Evolutionary conservation across 2,113 vertebrate genomes (phyloP), one percentile per base, ranked within the genome.

Genomic region (Alosa alosa): DNA sequence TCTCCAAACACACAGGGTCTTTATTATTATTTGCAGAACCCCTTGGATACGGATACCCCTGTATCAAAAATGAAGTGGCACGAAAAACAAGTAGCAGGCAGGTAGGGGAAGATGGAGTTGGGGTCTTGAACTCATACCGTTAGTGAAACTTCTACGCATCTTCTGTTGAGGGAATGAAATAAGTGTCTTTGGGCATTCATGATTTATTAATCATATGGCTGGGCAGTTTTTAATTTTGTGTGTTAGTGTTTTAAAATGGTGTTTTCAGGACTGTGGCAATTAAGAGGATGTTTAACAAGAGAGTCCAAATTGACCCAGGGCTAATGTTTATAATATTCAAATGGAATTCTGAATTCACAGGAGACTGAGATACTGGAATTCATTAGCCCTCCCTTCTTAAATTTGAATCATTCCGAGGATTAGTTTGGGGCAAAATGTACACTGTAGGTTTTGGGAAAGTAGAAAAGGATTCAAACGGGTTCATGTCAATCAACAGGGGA

Each of bases 301-400:
- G 78, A 89, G 87, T 88, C 89, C 84, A 90, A 89, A 91, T 92
- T 84, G 89, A 93, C 93, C 92, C 92, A 92, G 87, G 92, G 93
- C 91, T 93, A 93, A 93, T 93, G 92, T 94, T 94, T 93, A 90
- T 91, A 93, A 94, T 93, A 93, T 94, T 94, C 89, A 94, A 93
- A 94, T 91, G 84, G 82, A 52, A 45, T 84, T 88, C 87, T 83
- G 87, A 82, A 91, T 25, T 60, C 57, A n/a, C 64, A 31, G 10
- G 91, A 84, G 83, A 87, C 93, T 93, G 94, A 92, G 94, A n/a
- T n/a, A n/a, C 57, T 60, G 41, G 57, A 31, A 72, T 72, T 94
- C 93, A 94, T 86, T 84, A 90, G 90, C 92, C 90, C 89, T 93
- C 89, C 87, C 90, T 86, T 85, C 60, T 87, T 87, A 91, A 92